Base-by-base conservation (phyloP, 2,113 vertebrate genomes). In the Pollachius pollachius region DNA sequence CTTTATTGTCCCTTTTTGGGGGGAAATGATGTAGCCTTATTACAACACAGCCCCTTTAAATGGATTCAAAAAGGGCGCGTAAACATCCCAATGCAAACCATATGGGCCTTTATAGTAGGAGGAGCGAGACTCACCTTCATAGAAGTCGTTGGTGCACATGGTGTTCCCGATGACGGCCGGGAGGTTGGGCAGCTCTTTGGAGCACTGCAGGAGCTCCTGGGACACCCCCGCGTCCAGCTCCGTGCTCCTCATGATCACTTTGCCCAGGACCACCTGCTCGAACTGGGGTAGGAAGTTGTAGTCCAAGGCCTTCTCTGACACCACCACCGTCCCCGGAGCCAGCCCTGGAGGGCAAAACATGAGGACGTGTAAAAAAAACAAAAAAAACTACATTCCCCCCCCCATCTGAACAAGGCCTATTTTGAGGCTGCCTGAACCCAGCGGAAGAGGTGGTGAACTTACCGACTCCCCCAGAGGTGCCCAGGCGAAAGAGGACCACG, bases 381-480 rank as follows among this genome's bases (percentile, higher is more conserved):
- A 2, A 1, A 59, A 23, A 8, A 5, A 64, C 30, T 6, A 3
- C 30, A 2, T 4, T 3, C 30, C 30, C 5, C 30, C 5, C 30
- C 30, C 30, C 30, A 4, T 34, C 6, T 34, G 30, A 34, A 34
- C 30, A 34, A 34, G 30, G 30, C 30, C 30, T 23, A 23, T 23
- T 58, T n/a, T 5, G 18, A 16, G 15, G 18, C 57, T 58, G 57
- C 13, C 5, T 18, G 18, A 9, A 16, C 15, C 16, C n/a, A 58
- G 7, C 57, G 17, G 30, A 34, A 34, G 30, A 34, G 30, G 30
- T 34, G 30, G 4, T 7, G 30, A 34, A 34, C 30, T 90, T 78
- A 96, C 94, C 95, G 15, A 95, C 88, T 84, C 95, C 94, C 37
- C 95, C 94, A 0, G 94, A 98, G 4, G 95, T 96, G 16, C 96